These are phyloP conservation scores for Sinocyclocheilus grahami DNA, from an alignment of 2,113 vertebrate species.

Conservation along the genomic window DNA sequence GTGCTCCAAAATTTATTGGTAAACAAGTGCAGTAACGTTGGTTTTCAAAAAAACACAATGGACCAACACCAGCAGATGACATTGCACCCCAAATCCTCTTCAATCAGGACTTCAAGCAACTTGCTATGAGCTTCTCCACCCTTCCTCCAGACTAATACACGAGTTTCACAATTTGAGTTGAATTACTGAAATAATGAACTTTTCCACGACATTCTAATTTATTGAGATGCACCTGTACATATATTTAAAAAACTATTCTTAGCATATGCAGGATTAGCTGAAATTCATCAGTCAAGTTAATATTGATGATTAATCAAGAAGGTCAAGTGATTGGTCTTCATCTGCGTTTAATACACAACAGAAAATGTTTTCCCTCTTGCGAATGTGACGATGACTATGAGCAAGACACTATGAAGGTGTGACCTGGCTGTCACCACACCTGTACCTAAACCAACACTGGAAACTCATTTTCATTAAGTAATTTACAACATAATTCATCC, in stretches of 20 bases:
- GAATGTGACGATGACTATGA: background rate
- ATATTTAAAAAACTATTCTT: background rate
- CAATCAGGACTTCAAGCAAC: too few relatives aligned
- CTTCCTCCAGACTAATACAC: too few relatives aligned
- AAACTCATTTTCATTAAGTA: background rate
- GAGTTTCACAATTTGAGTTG: too few relatives aligned
- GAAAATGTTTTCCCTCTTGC: background rate
- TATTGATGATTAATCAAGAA: background rate
- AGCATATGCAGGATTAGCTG: background rate
- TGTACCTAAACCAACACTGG: background rate
- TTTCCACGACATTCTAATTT: too few relatives aligned
- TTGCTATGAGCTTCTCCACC: too few relatives aligned
- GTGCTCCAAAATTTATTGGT: too few relatives aligned
- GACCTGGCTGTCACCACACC: background rate
- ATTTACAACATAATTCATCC: background rate
- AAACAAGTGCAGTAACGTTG: too few relatives aligned
- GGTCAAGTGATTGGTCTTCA: background rate
- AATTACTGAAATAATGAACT: too few relatives aligned
- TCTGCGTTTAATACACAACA: background rate
- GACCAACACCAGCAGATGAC: too few relatives aligned
- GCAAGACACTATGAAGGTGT: background rate
- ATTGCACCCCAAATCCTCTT: too few relatives aligned
- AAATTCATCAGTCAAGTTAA: background rate
- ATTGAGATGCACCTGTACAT: background rate
- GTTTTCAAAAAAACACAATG: too few relatives aligned